Conservation (phyloP, 1,140 invertebrate genomes). For the Rhopalosiphum maidis region DNA sequence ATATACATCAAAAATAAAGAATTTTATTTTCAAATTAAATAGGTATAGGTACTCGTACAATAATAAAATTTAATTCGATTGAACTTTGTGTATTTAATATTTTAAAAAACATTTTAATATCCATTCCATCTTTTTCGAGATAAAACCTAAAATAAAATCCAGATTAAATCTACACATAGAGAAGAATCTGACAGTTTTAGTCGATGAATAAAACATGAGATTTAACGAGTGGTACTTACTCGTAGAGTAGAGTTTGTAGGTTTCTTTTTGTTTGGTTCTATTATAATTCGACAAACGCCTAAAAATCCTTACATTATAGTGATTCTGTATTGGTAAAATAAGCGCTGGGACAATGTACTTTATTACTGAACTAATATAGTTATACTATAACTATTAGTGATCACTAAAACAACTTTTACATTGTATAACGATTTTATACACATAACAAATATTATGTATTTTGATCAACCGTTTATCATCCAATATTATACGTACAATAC, state of each 20-base stretch:
- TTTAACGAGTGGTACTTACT: neutral
- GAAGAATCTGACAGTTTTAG: neutral
- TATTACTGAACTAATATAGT: neutral
- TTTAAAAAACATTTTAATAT: neutral
- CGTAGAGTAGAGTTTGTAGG: neutral
- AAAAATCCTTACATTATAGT: neutral
- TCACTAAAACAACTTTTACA: neutral
- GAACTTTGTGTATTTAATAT: neutral
- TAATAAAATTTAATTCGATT: neutral
- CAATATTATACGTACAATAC: too few species aligned
- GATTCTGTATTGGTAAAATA: neutral
- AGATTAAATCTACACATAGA: neutral
- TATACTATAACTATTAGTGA: neutral
- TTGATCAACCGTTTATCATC: neutral
- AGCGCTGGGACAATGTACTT: neutral
- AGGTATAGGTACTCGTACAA: neutral
- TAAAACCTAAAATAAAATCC: neutral
- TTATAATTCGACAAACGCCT: neutral
- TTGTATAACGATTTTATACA: neutral
- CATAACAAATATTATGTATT: neutral
- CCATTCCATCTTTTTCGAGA: neutral
- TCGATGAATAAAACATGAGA: conserved; percentile 36
- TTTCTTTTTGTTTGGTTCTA: neutral
- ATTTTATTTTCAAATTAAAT: neutral
- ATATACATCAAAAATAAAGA: neutral